Percentiles rank a stretch among this genome's conserved stretches.
Conservation (phyloP, 2,888 invertebrate species). For the Cantharis lateralis region DNA sequence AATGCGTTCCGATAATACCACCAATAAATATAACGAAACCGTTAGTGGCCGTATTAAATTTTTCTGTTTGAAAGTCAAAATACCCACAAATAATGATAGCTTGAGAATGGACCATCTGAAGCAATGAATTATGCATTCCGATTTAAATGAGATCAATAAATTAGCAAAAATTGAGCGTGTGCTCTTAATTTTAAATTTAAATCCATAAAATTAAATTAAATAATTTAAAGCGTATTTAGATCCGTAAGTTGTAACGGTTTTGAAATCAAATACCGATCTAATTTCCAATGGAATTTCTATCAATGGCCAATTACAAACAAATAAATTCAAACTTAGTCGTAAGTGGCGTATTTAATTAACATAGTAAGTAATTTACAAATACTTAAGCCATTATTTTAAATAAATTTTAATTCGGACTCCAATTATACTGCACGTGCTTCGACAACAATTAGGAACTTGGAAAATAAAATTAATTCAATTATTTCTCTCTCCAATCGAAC, state of each 20-base stretch:
- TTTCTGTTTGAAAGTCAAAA: background rate
- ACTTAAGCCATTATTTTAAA: background rate
- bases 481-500: background rate
- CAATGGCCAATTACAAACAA: constrained; percentile 1
- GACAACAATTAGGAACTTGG: background rate
- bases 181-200: constrained; percentile 1
- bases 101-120: background rate
- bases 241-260: constrained; percentile 2
- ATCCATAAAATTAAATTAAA: background rate
- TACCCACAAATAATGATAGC: background rate
- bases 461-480: background rate
- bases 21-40: background rate
- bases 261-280: constrained; percentile 3
- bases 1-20: background rate
- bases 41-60: background rate
- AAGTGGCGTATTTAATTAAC: background rate
- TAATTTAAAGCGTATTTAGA: background rate
- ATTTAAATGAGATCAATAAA: background rate
- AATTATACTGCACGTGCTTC: background rate
- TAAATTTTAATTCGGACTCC: background rate
- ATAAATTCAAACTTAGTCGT: background rate
- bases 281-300: background rate
- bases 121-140: background rate
- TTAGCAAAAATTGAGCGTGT: constrained; percentile 2
- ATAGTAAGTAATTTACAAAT: background rate